A percentile compares a stretch with the other conserved stretches of the same genome.
Conservation (phyloP, 2,113 vertebrate genomes). For the Onychostoma macrolepis region DNA sequence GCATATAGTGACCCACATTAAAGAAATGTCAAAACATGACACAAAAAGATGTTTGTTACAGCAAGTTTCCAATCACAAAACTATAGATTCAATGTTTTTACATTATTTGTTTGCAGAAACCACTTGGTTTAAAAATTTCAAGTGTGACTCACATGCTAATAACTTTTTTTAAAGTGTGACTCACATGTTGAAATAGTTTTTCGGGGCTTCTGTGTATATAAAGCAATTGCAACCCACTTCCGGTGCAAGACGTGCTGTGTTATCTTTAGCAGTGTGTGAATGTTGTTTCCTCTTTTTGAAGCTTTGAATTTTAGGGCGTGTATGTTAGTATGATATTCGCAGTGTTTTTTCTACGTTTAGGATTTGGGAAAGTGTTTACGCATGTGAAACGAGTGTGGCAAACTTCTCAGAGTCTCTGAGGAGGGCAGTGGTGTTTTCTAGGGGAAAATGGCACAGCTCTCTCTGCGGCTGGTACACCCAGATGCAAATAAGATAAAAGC, state of each 20-base stretch:
- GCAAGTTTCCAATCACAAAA: not conserved
- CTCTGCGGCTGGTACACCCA: constrained; percentile 28
- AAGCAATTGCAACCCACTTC: constrained; percentile 61
- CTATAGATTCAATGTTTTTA: not conserved
- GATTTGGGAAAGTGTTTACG: not conserved
- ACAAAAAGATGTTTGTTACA: not conserved
- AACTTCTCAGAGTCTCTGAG: constrained; percentile 7
- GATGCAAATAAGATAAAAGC: constrained; percentile 57
- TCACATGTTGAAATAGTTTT: not conserved
- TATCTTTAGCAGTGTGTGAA: constrained; percentile 64
- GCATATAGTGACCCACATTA: not conserved
- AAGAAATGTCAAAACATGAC: not conserved
- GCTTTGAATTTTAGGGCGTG: not conserved
- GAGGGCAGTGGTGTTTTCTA: constrained; percentile 19
- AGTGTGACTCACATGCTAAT: not conserved
- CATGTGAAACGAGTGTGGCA: not conserved
- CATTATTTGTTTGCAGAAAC: not conserved
- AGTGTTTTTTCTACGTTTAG: not conserved
- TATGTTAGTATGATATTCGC: not conserved
- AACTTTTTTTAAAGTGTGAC: not conserved
- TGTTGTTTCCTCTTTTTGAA: constrained; percentile 68
- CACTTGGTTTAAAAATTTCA: not conserved
- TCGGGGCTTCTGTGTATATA: not conserved
- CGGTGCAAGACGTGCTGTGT: constrained; percentile 63
- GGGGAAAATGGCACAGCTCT: constrained; percentile 18